Base-by-base conservation (phyloP, 2,797 vertebrate genomes). In the Oryzias dopingdopingensis region DNA sequence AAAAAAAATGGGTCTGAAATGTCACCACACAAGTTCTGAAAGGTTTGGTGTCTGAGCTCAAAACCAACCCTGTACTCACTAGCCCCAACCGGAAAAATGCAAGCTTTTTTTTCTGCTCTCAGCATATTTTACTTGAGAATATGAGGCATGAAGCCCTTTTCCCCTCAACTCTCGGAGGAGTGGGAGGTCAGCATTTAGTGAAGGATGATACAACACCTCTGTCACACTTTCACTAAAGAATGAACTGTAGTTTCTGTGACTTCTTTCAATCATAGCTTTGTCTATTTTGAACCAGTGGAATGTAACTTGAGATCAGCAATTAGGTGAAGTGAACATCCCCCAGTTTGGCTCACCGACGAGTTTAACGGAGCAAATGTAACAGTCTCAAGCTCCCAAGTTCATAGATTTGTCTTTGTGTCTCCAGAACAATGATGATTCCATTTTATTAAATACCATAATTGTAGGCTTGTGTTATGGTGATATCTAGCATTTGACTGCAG, bases 1-100 rank as follows among this genome's bases (percentile, higher is more conserved):
- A 26, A 40, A 72, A 72, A 82, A 61, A n/a, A 37, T 17, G 51
- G 55, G 71, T 67, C 69, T 79, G 57, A 80, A 67, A 81, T 75
- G 69, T 77, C 62, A 76, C 79, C 77, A 52, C 68, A 54, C 51
- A 49, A 44, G 59, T 76, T 78, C 77, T 89, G 82, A 90, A 91
- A 76, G 79, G 82, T 82, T 74, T 79, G 81, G 80, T 89, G 86
- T 90, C 65, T 56, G 70, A 82, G 72, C 84, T 92, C 80, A 92
- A 91, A 90, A 80, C 83, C 81, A 80, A 73, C 86, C 65, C 84
- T 92, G 89, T 92, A 79, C 70, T 72, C 81, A 56, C 62, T 57
- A 87, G 85, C 66, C 14, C 22, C 62, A 77, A 72, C 69, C 52
- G 69, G 67, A 82, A 82, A 79, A 84, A 80, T 79, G 71, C 59